phyloP scores from a whole-genome alignment of 1,140 invertebrate species.

The Drosophila repletoides region DNA sequence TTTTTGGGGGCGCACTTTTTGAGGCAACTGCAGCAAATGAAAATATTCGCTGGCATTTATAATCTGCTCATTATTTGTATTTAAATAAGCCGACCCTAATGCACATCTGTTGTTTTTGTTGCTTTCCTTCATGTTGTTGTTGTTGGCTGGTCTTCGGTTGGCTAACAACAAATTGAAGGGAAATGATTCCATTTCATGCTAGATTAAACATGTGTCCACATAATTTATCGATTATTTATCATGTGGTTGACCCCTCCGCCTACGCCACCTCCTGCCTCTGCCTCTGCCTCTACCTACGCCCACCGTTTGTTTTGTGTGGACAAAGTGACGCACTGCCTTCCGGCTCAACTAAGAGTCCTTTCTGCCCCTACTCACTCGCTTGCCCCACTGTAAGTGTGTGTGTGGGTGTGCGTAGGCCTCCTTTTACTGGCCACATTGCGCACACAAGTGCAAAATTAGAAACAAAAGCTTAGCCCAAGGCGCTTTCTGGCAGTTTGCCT shows the following conservation, averaged over 20 bases:
- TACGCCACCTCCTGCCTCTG: too few species aligned
- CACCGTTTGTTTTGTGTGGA: constrained; percentile 53
- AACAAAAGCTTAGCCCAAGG: constrained; percentile 69
- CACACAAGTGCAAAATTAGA: constrained; percentile 80
- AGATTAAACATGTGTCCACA: constrained; percentile 82
- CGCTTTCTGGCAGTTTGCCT: constrained; percentile 42
- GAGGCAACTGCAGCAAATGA: constrained; percentile 2
- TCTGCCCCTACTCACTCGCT: too few species aligned
- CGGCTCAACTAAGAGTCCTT: constrained; percentile 3
- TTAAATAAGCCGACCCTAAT: constrained; percentile 56
- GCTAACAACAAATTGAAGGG: constrained; percentile 81
- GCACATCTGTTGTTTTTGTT: constrained; percentile 64
- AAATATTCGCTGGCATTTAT: constrained; percentile 56
- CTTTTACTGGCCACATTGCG: constrained; percentile 53
- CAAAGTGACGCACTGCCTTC: constrained; percentile 55
- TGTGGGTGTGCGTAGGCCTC: constrained; percentile 54
- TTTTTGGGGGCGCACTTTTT: background rate
- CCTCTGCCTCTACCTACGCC: too few species aligned
- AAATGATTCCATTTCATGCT: constrained; percentile 82
- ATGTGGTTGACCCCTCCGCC: too few species aligned
- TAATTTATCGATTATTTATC: constrained; percentile 82
- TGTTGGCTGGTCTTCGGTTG: constrained; percentile 40
- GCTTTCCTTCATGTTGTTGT: constrained; percentile 6
- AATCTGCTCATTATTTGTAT: constrained; percentile 76
- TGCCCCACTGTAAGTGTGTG: background rate